Conservation (phyloP, 1,140 invertebrate genomes). For the Whitmania pigra region DNA sequence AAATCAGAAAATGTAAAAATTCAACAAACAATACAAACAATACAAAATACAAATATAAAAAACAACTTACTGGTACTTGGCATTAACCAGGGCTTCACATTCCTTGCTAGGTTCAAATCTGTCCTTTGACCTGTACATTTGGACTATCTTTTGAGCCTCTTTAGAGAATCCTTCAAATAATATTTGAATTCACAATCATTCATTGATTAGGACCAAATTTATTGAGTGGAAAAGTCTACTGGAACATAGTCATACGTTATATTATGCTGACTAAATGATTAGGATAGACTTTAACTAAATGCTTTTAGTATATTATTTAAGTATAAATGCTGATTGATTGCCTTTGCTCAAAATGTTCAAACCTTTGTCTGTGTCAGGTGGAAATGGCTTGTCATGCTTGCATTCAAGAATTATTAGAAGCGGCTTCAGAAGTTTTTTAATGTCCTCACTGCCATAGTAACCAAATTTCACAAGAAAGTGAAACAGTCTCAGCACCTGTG, state of each 20-base stretch:
- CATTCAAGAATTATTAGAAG: slow-evolving; percentile 38
- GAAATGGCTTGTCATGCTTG: slow-evolving; percentile 39
- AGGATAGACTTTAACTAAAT: no score
- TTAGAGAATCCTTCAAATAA: slow-evolving; percentile 15
- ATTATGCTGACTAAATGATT: no score
- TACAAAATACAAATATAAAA: no score
- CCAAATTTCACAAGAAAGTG: slow-evolving; percentile 39
- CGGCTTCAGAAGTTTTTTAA: slow-evolving; percentile 34
- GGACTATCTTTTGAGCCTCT: slow-evolving; percentile 16
- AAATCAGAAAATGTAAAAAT: neutral
- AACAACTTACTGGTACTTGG: slow-evolving; percentile 24
- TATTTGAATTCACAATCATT: neutral
- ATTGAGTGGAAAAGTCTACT: neutral
- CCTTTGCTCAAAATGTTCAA: neutral
- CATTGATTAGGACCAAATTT: neutral
- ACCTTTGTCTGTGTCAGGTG: slow-evolving; percentile 23
- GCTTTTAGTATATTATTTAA: no score
- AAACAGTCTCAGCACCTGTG: slow-evolving; percentile 36
- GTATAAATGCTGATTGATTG: no score
- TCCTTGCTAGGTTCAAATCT: slow-evolving; percentile 21
- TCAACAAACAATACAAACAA: no score
- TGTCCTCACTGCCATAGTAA: slow-evolving; percentile 38
- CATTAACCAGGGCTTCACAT: slow-evolving; percentile 22
- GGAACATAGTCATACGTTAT: neutral
- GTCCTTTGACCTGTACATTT: slow-evolving; percentile 14